These are phyloP conservation scores for Heteromyza rotundicornis DNA, from an alignment of 2,888 invertebrate species.

Conservation along the genomic window DNA sequence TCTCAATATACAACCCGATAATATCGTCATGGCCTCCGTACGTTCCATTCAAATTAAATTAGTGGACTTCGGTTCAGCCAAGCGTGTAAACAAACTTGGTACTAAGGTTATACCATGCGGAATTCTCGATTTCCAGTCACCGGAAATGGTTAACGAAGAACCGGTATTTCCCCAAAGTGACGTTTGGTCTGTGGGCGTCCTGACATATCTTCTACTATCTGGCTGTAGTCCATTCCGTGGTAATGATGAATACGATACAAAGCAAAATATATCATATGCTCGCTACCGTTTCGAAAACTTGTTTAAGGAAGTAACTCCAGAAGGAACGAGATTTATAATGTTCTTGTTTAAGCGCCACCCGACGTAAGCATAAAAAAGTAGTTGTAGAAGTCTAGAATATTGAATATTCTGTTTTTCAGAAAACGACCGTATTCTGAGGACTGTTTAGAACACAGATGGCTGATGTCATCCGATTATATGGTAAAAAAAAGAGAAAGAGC, in stretches of 20 bases:
- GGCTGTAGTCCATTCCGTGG: constrained; percentile 93
- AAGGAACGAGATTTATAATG: constrained; percentile 93
- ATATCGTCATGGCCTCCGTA: constrained; percentile 89
- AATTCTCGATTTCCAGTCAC: constrained; percentile 79
- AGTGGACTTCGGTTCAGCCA: constrained; percentile 89
- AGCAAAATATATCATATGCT: constrained; percentile 90
- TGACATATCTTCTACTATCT: constrained; percentile 90
- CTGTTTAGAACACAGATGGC: constrained; percentile 95
- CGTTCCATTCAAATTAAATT: constrained; percentile 86
- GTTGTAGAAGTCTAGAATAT: too few species aligned
- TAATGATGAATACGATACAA: constrained; percentile 79
- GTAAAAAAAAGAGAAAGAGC: constrained; percentile 89
- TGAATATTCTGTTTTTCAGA: constrained; percentile 63
- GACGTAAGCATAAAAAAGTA: constrained; percentile 68
- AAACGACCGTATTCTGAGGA: constrained; percentile 95
- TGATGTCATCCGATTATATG: constrained; percentile 90
- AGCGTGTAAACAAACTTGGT: constrained; percentile 80
- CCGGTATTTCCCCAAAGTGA: constrained; percentile 89
- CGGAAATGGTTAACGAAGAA: constrained; percentile 88
- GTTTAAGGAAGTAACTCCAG: constrained; percentile 92
- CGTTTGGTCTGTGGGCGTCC: constrained; percentile 93
- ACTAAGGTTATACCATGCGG: constrained; percentile 70
- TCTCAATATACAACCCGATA: constrained; percentile 91
- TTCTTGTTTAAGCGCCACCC: constrained; percentile 93
- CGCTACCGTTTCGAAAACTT: constrained; percentile 93